These are phyloP conservation scores for Lagorchestes hirsutus DNA, from an alignment of 2,797 vertebrate genomes.

Conservation along the genomic window DNA sequence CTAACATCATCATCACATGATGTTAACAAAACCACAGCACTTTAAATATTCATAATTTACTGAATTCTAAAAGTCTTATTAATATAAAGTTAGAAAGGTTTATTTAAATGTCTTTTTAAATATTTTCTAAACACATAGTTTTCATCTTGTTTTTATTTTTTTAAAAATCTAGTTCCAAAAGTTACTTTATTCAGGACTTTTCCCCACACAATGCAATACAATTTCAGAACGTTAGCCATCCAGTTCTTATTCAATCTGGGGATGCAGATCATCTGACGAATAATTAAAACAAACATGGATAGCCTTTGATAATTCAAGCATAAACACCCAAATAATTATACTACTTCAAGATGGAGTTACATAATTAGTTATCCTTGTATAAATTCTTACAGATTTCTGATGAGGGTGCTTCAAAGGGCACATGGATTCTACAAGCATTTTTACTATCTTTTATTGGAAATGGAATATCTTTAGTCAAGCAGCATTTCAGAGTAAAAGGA, in stretches of 20 bases:
- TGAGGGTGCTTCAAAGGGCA: conserved; percentile 48
- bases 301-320: conserved; percentile 14
- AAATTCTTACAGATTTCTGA: conserved; percentile 40
- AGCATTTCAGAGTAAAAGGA: not conserved
- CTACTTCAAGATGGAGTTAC: not conserved
- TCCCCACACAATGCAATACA: not conserved
- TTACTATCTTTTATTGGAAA: not conserved
- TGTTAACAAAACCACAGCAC: not conserved
- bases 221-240: conserved; percentile 37
- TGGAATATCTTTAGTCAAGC: not conserved
- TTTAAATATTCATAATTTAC: not conserved
- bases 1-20: conserved; percentile 34
- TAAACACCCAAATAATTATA: conserved; percentile 26
- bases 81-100: not conserved
- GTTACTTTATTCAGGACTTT: conserved; percentile 16
- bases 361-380: conserved; percentile 31
- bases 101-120: not conserved
- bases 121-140: not conserved
- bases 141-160: not conserved
- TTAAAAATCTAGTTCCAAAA: not conserved
- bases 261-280: conserved; percentile 39
- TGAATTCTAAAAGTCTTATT: not conserved
- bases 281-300: conserved; percentile 12
- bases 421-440: conserved; percentile 44
- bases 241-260: conserved; percentile 36